Percentiles rank a stretch among this genome's conserved stretches.
Conservation (phyloP, 2,888 invertebrate genomes). For the Drosophila gaucha region DNA sequence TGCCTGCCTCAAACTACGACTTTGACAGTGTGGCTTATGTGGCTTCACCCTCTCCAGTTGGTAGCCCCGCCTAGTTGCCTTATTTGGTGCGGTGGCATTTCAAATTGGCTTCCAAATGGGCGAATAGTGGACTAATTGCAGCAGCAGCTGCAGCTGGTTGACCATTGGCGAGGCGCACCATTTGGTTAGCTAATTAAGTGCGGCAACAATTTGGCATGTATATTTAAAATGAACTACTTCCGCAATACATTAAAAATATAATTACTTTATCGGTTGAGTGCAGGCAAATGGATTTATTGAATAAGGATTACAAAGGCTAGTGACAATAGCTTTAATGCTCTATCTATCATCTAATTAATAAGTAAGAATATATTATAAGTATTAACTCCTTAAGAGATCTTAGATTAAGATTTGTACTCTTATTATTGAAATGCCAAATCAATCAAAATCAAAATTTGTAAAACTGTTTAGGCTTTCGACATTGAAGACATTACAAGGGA, state of each 20-base stretch:
- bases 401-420: too few relatives aligned
- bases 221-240: background rate
- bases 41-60: background rate
- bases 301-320: too few relatives aligned
- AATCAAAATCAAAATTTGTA: too few relatives aligned
- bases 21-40: conserved; percentile 12
- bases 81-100: conserved; percentile 28
- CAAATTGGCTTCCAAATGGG: conserved; percentile 35
- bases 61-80: background rate
- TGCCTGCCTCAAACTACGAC: background rate
- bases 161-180: conserved; percentile 15
- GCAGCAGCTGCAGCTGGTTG: conserved; percentile 13
- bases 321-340: too few relatives aligned
- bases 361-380: too few relatives aligned
- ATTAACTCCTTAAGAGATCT: too few relatives aligned
- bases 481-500: too few relatives aligned
- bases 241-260: background rate
- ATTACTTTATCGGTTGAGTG: too few relatives aligned
- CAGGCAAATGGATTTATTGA: too few relatives aligned
- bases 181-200: conserved; percentile 20
- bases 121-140: conserved; percentile 37
- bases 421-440: too few relatives aligned
- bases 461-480: too few relatives aligned
- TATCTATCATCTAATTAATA: too few relatives aligned
- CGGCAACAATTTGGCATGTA: background rate